Conservation (phyloP, 2,888 invertebrate genomes). For the Cetonia aurata region DNA sequence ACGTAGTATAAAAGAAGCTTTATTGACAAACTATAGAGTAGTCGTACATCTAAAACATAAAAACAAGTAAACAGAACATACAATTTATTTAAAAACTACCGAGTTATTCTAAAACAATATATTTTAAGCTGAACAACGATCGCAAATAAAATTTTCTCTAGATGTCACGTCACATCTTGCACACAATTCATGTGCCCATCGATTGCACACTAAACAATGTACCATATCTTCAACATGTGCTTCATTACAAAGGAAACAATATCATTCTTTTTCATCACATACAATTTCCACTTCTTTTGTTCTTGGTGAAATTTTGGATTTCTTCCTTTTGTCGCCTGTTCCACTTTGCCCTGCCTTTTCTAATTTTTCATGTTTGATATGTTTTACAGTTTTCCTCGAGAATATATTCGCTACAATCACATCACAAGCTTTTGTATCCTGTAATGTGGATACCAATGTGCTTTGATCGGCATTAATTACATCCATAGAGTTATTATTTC, state of each 20-base stretch:
- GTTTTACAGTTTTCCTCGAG: not conserved
- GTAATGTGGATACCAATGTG: too few relatives aligned
- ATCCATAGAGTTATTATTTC: too few relatives aligned
- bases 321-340: conserved; percentile 1
- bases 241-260: conserved; percentile 13
- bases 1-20: too few relatives aligned
- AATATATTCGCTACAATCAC: too few relatives aligned
- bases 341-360: not conserved
- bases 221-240: conserved; percentile 21
- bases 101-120: not conserved
- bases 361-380: not conserved
- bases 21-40: too few relatives aligned
- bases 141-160: conserved; percentile 11
- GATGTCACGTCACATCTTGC: not conserved
- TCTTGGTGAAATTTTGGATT: not conserved
- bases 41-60: too few relatives aligned
- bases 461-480: too few relatives aligned
- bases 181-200: conserved; percentile 19
- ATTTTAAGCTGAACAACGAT: not conserved
- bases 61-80: too few relatives aligned
- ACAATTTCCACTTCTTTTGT: not conserved
- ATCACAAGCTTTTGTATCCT: too few relatives aligned
- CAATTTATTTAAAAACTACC: not conserved
- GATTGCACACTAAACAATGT: conserved; percentile 22
- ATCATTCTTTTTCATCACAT: conserved; percentile 7